Evolutionary conservation across 2,113 vertebrate species (phyloP).

Genomic region (Uria lomvia): DNA sequence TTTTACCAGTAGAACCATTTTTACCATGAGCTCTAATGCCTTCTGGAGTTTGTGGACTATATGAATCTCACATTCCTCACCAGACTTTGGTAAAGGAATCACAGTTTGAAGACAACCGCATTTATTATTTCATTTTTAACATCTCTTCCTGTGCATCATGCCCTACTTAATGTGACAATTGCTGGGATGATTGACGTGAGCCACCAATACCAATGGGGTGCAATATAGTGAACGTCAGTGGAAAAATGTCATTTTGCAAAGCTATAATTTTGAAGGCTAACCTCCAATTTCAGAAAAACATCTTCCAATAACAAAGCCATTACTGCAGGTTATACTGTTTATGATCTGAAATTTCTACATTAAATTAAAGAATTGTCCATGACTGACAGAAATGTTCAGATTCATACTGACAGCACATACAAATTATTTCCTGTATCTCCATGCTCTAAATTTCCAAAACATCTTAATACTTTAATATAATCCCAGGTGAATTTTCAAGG

Average conservation of each 20-base stretch:
- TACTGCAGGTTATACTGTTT: not conserved
- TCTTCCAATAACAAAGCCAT: not conserved
- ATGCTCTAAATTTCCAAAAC: not conserved
- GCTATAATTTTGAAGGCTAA: slow-evolving; percentile 21
- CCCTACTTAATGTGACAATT: not conserved
- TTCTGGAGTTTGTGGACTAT: not conserved
- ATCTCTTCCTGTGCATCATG: not conserved
- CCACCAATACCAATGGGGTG: not conserved
- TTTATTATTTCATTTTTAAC: not conserved
- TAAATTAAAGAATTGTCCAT: not conserved
- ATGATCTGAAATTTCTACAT: not conserved
- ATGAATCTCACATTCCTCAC: not conserved
- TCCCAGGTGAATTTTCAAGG: not conserved
- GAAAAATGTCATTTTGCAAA: not conserved
- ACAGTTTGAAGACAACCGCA: not conserved
- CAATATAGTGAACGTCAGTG: not conserved
- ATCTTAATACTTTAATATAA: not conserved
- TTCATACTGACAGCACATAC: not conserved
- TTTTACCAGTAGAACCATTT: not conserved
- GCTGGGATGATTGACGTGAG: not conserved
- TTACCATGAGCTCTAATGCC: not conserved
- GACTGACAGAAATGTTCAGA: not conserved
- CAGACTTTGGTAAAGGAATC: not conserved
- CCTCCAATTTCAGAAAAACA: slow-evolving; percentile 30
- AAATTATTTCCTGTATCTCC: not conserved